phyloP scores from a whole-genome alignment of 2,113 vertebrate genomes.

The Zosterops pallidus region DNA sequence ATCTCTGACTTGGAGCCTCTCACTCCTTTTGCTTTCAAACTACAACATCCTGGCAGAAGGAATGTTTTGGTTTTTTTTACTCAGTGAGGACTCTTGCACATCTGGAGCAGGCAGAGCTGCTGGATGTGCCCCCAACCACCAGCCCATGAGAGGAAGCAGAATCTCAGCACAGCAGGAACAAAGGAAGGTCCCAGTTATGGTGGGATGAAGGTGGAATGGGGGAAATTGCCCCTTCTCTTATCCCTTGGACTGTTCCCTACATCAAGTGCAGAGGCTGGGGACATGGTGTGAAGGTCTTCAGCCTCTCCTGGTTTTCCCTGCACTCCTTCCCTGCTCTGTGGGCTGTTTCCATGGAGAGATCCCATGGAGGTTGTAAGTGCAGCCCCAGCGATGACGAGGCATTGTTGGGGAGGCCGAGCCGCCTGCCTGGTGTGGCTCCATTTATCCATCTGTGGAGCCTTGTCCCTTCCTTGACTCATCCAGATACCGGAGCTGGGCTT shows the following conservation, averaged over 20 bases:
- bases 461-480: background rate
- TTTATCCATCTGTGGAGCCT: background rate
- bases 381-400: background rate
- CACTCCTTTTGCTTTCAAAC: too few species aligned
- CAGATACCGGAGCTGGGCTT: background rate
- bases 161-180: background rate
- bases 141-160: background rate
- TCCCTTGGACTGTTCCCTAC: background rate
- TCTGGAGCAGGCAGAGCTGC: background rate
- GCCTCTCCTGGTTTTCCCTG: fast-evolving
- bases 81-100: background rate
- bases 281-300: fast-evolving
- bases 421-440: background rate
- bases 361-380: background rate
- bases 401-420: background rate
- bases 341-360: background rate
- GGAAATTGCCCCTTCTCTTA: background rate
- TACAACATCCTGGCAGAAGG: background rate
- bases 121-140: background rate
- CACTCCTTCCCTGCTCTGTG: fast-evolving
- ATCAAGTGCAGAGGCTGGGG: fast-evolving
- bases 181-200: background rate
- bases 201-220: background rate
- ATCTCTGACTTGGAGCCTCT: too few species aligned
- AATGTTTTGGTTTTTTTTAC: background rate